Base-by-base conservation (phyloP, 2,113 vertebrate species). In the Gobio gobio region DNA sequence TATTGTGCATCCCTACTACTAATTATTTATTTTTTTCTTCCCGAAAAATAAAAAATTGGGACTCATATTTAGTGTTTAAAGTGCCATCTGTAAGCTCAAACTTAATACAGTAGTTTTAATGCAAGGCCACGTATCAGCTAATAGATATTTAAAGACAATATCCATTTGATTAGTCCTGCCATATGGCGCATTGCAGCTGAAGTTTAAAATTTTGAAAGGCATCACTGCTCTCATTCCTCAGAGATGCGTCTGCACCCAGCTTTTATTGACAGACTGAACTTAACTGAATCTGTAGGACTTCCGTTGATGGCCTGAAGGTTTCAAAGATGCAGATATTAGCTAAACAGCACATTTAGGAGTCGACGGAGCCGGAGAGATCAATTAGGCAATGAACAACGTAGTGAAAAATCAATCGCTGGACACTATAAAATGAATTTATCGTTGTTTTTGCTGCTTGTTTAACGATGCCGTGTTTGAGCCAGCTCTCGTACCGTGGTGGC, bases 331-430 rank as follows among this genome's bases (percentile, higher is more conserved):
- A 45, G 36, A 83, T 85, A 80, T 84, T 78, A 86, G 82, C 81
- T 40, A 73, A 86, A 70, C 51, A 43, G 24, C 2, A 1, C 77
- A 83, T 78, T 86, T 26, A 86, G 78, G 24, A 83, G 87, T 89
- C 87, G 84, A 91, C 88, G 81, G 85, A 90, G 83, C 85, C 83
- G 70, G 86, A 64, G 76, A 85, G 87, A 86, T 91, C 90, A 78
- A 90, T 92, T 78, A 61, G 24, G 51, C 83, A 83, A 88, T 87
- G 89, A 66, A 66, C 22, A 64, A 64, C 61, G 13, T 51, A 85
- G 63, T 66, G 81, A 76, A 76, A 72, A 87, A 83, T 89, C 89
- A 64, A 87, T 92, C 78, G 70, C 26, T 51, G 72, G 63, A 68
- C 59, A 77, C 16, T 49, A 68, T 70, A 20, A 85, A 76, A 63